phyloP scores from a whole-genome alignment of 2,113 vertebrate genomes.

The Ptilorrhoa leucosticta region DNA sequence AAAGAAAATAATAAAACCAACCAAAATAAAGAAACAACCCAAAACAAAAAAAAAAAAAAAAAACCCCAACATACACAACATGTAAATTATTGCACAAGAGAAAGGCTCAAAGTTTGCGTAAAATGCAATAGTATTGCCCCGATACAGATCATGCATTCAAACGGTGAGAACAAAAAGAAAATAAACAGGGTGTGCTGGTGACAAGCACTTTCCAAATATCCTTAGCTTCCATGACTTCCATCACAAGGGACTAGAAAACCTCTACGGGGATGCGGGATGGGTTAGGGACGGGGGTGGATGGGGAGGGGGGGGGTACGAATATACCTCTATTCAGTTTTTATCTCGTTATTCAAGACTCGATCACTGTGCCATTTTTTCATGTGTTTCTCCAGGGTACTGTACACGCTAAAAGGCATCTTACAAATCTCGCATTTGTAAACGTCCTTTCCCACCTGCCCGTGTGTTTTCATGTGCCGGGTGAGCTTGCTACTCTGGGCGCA shows the following conservation, averaged over 20 bases:
- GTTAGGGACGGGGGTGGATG: conserved; percentile 56
- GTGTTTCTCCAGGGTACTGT: conserved; percentile 99
- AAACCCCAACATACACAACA: conserved; percentile 93
- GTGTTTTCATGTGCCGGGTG: conserved; percentile 99
- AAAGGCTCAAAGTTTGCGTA: conserved; percentile 99
- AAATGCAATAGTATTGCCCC: conserved; percentile 99
- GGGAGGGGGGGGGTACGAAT: conserved; percentile 67
- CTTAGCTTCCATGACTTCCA: conserved; percentile 88
- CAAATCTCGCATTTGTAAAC: conserved; percentile 99
- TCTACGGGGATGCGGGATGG: conserved; percentile 80
- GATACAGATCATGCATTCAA: conserved; percentile 99
- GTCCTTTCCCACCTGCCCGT: conserved; percentile 99
- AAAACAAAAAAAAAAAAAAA: conserved; percentile 64
- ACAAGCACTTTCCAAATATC: conserved; percentile 90
- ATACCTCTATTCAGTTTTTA: conserved; percentile 98
- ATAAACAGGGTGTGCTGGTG: conserved; percentile 93
- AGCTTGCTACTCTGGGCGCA: conserved; percentile 99
- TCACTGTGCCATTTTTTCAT: conserved; percentile 99
- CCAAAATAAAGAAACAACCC: neutral
- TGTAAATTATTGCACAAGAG: conserved; percentile 99
- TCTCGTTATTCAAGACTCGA: conserved; percentile 98
- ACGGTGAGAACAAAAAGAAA: conserved; percentile 86
- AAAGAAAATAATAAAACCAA: conserved; percentile 39
- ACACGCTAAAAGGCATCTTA: conserved; percentile 99
- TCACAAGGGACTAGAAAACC: conserved; percentile 90